A percentile compares a stretch with the other conserved stretches of the same genome.
Conservation (phyloP, 2,888 invertebrate species). For the Scaptodrosophila latifasciaeformis region DNA sequence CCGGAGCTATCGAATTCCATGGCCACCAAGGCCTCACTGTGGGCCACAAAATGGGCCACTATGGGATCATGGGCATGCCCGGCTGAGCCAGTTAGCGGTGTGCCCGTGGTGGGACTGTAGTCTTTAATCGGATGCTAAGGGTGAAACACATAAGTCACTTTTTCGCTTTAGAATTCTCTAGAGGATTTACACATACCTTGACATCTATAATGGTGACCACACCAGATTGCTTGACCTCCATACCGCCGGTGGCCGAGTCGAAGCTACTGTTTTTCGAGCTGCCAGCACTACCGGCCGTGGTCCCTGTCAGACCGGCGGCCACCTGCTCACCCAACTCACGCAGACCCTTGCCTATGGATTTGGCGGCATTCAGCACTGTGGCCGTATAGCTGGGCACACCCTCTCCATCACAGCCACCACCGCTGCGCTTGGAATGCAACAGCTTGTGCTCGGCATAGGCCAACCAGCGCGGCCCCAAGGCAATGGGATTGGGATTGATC, state of each 20-base stretch:
- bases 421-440: conserved; percentile 84
- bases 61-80: conserved; percentile 80
- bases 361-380: conserved; percentile 94
- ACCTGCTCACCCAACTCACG: conserved; percentile 93
- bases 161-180: neutral
- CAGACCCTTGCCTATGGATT: conserved; percentile 92
- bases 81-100: conserved; percentile 50
- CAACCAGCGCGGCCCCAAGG: conserved; percentile 89
- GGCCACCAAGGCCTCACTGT: conserved; percentile 91
- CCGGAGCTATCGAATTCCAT: conserved; percentile 94
- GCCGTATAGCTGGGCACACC: conserved; percentile 93
- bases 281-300: conserved; percentile 72
- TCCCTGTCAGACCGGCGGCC: conserved; percentile 90
- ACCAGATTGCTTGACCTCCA: conserved; percentile 86
- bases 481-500: conserved; percentile 84
- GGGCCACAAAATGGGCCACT: conserved; percentile 91
- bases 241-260: conserved; percentile 75
- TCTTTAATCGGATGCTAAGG: conserved; percentile 72
- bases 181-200: conserved; percentile 76
- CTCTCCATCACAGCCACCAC: conserved; percentile 89
- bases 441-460: conserved; percentile 92
- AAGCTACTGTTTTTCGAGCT: conserved; percentile 76
- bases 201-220: conserved; percentile 92
- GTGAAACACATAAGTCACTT: neutral
- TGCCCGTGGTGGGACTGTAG: conserved; percentile 72